Evolutionary conservation across 2,113 vertebrate species (phyloP), one percentile per base, ranked within the genome.

Genomic region (Dinomys branickii): DNA sequence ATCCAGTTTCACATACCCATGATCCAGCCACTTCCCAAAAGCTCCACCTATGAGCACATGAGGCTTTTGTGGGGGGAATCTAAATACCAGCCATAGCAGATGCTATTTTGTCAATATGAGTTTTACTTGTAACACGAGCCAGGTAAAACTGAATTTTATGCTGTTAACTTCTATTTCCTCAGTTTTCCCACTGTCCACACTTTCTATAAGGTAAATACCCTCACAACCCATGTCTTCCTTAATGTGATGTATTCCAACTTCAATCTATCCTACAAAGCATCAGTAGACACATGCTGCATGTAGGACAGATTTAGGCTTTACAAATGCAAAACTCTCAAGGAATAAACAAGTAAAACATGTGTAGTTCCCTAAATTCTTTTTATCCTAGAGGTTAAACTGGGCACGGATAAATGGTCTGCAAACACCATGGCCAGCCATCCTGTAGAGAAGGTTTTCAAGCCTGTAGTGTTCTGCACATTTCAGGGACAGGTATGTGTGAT

Each of bases 301-400:
- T 0, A 58, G 35, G 20, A n/a, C 22, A 61, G 24, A 50, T 3
- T 2, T 0, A 44, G 1, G 16, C 9, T 13, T 93, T 58, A 9
- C 16, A 12, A 11, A 52, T 10, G 7, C 10, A 38, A 86, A 87
- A 33, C 28, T 78, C 73, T 30, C 2, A 73, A n/a, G 7, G n/a
- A 17, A 35, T 22, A 44, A 54, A 75, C 10, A 26, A n/a, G 3
- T 17, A 1, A 3, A 81, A 28, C 1, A 19, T 13, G 1, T 2
- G 7, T 11, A 7, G 2, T 47, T 1, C 9, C n/a, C 30, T 22
- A n/a, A n/a, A 24, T 0, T 58, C 12, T 38, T 38, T n/a, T 14
- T 30, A 4, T 26, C 47, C 19, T 28, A 54, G 24, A 90, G 17
- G 1, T 35, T 38, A 75, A 14, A 3, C 50, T 59, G n/a, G 33